Evolutionary conservation across 2,888 invertebrate genomes (phyloP).

Genomic region (Meganola albula): DNA sequence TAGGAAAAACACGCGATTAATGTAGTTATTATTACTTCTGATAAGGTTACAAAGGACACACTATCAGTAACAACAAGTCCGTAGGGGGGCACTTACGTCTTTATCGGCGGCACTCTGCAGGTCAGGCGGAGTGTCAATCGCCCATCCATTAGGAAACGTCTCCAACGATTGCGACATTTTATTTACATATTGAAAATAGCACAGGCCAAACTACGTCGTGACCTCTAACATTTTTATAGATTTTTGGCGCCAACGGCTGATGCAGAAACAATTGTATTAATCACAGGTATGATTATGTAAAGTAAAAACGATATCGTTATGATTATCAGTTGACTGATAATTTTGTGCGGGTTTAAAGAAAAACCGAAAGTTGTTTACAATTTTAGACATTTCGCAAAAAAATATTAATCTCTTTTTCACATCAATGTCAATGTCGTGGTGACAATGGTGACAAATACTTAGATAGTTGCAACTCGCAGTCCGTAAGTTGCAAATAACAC

Average conservation of each 20-base stretch:
- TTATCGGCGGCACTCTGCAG: slow-evolving; percentile 56
- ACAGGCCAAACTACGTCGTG: slow-evolving; percentile 26
- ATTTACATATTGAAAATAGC: slow-evolving; percentile 16
- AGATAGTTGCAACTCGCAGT: too few relatives aligned
- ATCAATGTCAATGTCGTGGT: too few relatives aligned
- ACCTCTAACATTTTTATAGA: slow-evolving; percentile 24
- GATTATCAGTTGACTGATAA: too few relatives aligned
- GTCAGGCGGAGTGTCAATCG: slow-evolving; percentile 67
- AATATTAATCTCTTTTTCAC: too few relatives aligned
- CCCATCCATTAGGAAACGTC: slow-evolving; percentile 64
- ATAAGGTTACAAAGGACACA: slow-evolving; percentile 49
- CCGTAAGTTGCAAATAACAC: too few relatives aligned
- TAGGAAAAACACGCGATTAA: slow-evolving; percentile 26
- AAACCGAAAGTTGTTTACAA: too few relatives aligned
- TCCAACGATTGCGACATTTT: slow-evolving; percentile 51
- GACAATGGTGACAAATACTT: too few relatives aligned
- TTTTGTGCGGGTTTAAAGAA: too few relatives aligned
- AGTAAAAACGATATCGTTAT: too few relatives aligned
- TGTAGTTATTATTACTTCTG: slow-evolving; percentile 21
- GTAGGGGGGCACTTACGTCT: slow-evolving; percentile 72
- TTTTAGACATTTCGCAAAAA: too few relatives aligned
- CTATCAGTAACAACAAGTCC: slow-evolving; percentile 64
- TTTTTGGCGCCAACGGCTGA: slow-evolving; percentile 17
- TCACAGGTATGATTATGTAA: too few relatives aligned
- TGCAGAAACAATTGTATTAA: too few relatives aligned